Evolutionary conservation across 1,140 invertebrate genomes (phyloP).

Genomic region (Drosophila seguyi): DNA sequence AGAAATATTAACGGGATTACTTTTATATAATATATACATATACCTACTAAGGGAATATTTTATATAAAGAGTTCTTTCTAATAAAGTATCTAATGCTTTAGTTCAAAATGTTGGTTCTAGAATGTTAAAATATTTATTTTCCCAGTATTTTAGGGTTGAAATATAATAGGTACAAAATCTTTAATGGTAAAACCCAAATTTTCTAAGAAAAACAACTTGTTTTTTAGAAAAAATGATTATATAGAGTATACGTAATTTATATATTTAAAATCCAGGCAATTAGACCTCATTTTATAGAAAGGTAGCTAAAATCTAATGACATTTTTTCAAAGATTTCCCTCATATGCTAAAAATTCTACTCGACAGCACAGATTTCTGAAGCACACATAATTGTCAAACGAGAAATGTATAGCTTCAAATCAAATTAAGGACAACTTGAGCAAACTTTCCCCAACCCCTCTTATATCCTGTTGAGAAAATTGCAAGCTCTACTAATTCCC

Average conservation of each 20-base stretch:
- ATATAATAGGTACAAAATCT: neutral
- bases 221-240: neutral
- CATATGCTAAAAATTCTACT: neutral
- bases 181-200: neutral
- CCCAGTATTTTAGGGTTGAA: too few species aligned
- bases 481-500: conserved; percentile 8
- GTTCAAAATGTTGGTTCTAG: too few species aligned
- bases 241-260: too few species aligned
- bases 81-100: neutral
- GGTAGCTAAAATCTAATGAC: neutral
- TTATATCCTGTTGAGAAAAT: conserved; percentile 18
- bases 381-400: neutral
- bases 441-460: conserved; percentile 9
- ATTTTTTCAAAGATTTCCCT: neutral
- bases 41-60: neutral
- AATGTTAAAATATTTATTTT: too few species aligned
- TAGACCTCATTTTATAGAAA: neutral
- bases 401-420: neutral
- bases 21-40: too few species aligned
- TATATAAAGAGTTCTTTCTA: neutral
- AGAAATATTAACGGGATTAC: too few species aligned
- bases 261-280: neutral
- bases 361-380: neutral
- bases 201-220: neutral
- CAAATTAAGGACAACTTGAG: conserved; percentile 13